These are phyloP conservation scores for Arrhopalites spinosus DNA, from an alignment of 2,888 invertebrate genomes.

Conservation along the genomic window DNA sequence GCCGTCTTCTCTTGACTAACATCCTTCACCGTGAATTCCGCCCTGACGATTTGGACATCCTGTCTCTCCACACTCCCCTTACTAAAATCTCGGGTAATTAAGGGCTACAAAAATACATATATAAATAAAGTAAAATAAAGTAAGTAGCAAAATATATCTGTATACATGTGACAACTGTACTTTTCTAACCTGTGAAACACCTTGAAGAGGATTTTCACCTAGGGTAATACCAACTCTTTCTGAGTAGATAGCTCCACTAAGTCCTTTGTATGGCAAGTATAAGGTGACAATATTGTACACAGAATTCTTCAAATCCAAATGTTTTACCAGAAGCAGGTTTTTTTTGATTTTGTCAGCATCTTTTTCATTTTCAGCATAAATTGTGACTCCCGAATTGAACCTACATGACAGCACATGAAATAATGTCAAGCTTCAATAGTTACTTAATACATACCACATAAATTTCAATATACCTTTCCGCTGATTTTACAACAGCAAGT, in stretches of 20 bases:
- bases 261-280: not conserved
- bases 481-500: conserved; percentile 38
- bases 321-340: conserved; percentile 32
- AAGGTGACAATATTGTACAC: conserved; percentile 24
- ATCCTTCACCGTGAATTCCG: conserved; percentile 18
- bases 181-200: conserved; percentile 10
- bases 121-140: not conserved
- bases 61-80: conserved; percentile 38
- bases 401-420: conserved; percentile 16
- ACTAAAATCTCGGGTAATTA: conserved; percentile 40
- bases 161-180: too few species aligned
- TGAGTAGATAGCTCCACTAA: not conserved
- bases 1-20: conserved; percentile 4
- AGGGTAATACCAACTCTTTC: conserved; percentile 19
- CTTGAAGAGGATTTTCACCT: conserved; percentile 2
- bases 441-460: conserved; percentile 7
- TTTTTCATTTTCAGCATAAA: conserved; percentile 44
- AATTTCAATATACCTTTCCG: conserved; percentile 43
- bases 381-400: conserved; percentile 46
- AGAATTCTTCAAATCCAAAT: conserved; percentile 38
- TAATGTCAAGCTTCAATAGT: not conserved
- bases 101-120: conserved; percentile 37
- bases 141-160: not conserved
- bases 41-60: conserved; percentile 29
- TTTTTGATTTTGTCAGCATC: conserved; percentile 24